phyloP scores from a whole-genome alignment of 2,888 invertebrate species.

The Dynastes maya region DNA sequence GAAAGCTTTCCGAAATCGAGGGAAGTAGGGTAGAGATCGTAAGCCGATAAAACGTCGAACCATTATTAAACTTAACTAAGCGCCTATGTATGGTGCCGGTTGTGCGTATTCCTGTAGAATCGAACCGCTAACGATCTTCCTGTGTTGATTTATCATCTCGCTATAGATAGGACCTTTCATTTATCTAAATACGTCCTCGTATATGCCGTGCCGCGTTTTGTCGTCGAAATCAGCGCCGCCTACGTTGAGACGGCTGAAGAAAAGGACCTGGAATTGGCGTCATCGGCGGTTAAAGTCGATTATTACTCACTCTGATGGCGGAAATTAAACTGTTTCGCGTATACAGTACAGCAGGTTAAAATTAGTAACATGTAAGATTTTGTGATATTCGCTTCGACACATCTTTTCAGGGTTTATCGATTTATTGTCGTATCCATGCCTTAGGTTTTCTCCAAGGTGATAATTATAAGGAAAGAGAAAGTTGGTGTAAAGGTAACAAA shows the following conservation, averaged over 20 bases:
- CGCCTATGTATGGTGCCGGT: not conserved
- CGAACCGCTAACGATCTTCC: constrained; percentile 20
- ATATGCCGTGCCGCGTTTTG: constrained; percentile 2
- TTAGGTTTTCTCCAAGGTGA: not conserved
- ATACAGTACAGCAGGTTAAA: constrained; percentile 18
- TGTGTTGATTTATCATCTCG: constrained; percentile 31
- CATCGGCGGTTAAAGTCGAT: constrained; percentile 28
- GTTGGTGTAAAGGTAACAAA: not conserved
- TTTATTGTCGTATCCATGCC: not conserved
- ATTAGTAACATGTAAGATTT: constrained; percentile 35
- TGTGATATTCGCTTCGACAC: not conserved
- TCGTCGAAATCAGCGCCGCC: not conserved
- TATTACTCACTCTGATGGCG: constrained; percentile 16
- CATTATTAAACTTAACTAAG: not conserved
- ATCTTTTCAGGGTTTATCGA: not conserved
- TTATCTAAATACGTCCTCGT: constrained; percentile 17
- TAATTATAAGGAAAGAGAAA: not conserved
- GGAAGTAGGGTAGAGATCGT: constrained; percentile 10
- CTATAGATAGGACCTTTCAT: constrained; percentile 22
- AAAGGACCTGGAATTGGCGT: constrained; percentile 19
- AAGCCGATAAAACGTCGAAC: not conserved
- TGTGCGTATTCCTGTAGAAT: not conserved
- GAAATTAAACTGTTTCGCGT: constrained; percentile 13
- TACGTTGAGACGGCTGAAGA: not conserved
- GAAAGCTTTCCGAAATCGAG: constrained; percentile 6